Base-by-base conservation (phyloP, 2,888 invertebrate genomes). In the Melinaea menophilus region DNA sequence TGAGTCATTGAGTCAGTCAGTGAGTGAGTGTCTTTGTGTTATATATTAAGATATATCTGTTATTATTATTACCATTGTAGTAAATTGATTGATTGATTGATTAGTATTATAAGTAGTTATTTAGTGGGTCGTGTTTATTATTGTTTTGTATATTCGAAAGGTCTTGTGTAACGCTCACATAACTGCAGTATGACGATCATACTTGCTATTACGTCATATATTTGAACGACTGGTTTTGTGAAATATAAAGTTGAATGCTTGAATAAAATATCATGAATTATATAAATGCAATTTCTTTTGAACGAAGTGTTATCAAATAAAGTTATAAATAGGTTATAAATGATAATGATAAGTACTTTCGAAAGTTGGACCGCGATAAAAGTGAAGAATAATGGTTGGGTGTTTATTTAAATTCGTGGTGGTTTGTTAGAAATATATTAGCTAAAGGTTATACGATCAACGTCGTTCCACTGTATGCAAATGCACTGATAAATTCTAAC, bases 141-240 rank as follows among this genome's bases (percentile, higher is more conserved):
- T 66, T 61, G 58, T 68, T 62, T 59, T 59, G 56, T 55, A 34
- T 56, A 48, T 69, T 69, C 60, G 69, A 71, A 67, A 72, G 66
- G 64, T 70, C 59, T 72, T 75, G 68, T 69, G 72, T 69, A 75
- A 74, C 62, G 67, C 54, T 74, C 69, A 73, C 71, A 71, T 73
- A 74, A 74, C 71, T 68, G 71, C 70, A 69, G 64, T 62, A 66
- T 68, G 69, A 62, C 59, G 64, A 62, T 61, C 56, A 70, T 56
- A 69, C 63, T 70, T 61, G 59, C 57, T 65, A 31, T 73, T 73
- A 70, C 70, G 70, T 73, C 73, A 74, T 59, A 55, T 58, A 61
- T 59, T 56, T 41, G 9, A 7, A 41, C 41, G 41, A 41, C 41
- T 41, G 7, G 7, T 41, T 5, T 41, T 41, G 41, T 41, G 1